phyloP scores from a whole-genome alignment of 2,113 vertebrate species.

The Montifringilla adamsi region DNA sequence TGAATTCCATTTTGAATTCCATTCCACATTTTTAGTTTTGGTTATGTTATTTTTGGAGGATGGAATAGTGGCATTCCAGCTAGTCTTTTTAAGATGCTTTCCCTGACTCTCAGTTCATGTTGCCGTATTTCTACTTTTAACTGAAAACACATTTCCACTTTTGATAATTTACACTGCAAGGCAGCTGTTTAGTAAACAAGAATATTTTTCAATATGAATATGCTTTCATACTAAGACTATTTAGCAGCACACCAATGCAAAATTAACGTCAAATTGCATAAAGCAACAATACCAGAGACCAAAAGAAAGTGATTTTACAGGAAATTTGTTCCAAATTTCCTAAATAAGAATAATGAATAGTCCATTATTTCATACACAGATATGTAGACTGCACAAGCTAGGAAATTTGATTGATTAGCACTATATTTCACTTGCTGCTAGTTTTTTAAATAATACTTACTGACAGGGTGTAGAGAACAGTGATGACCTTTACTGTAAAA shows the following conservation, averaged over 20 bases:
- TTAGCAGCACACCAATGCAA: neutral
- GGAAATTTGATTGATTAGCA: neutral
- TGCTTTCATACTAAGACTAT: neutral
- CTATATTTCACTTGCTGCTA: neutral
- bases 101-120: slow-evolving; percentile 12
- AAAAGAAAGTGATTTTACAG: neutral
- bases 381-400: neutral
- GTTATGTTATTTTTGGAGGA: slow-evolving; percentile 61
- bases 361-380: neutral
- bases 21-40: slow-evolving; percentile 64
- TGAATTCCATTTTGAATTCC: slow-evolving; percentile 62
- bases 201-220: neutral
- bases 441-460: neutral
- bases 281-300: neutral
- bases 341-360: neutral
- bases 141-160: slow-evolving; percentile 9
- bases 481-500: neutral
- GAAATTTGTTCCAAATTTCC: neutral
- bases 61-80: slow-evolving; percentile 38
- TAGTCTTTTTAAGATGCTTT: slow-evolving; percentile 31
- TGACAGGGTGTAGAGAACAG: neutral
- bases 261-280: neutral
- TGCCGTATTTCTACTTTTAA: slow-evolving; percentile 27
- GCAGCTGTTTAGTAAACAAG: neutral
- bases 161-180: neutral